Percentiles rank a stretch among this genome's conserved stretches.
Conservation (phyloP, 2,888 invertebrate genomes). For the Tanaodytes sp. region DNA sequence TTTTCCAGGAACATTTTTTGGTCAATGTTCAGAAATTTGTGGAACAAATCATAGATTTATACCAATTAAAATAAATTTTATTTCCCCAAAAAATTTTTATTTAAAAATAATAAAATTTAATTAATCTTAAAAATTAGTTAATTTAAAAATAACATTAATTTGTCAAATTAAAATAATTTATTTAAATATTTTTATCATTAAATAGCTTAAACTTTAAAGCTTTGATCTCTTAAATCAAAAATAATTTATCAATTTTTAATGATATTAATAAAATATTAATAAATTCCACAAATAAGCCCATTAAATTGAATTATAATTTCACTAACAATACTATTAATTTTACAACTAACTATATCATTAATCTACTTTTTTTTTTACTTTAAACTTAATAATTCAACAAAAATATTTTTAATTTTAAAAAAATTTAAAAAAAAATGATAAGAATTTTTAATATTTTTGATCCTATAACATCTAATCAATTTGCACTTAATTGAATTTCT, state of each 20-base stretch:
- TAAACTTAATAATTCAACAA: conserved; percentile 79
- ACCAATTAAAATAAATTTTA: conserved; percentile 81
- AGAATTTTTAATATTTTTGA: conserved; percentile 82
- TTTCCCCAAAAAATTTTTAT: conserved; percentile 71
- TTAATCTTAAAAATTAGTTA: conserved; percentile 76
- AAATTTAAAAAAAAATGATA: conserved; percentile 75
- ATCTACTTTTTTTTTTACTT: conserved; percentile 69
- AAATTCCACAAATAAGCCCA: conserved; percentile 43
- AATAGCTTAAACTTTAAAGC: conserved; percentile 66
- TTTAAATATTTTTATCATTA: conserved; percentile 27
- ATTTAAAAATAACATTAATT: conserved; percentile 58
- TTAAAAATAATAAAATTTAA: conserved; percentile 53
- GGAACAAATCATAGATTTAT: conserved; percentile 87
- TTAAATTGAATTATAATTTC: conserved; percentile 11
- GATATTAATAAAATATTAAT: no score
- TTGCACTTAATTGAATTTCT: conserved; percentile 77
- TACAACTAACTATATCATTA: neutral
- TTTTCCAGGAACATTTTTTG: conserved; percentile 80
- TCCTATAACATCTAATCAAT: conserved; percentile 75
- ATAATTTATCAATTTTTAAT: conserved; percentile 74
- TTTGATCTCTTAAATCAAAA: conserved; percentile 81
- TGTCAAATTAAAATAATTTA: conserved; percentile 43
- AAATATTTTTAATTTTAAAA: conserved; percentile 62
- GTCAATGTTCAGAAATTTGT: conserved; percentile 88
- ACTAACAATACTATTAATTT: neutral